phyloP scores from a whole-genome alignment of 2,888 invertebrate species.

The Tenthredo livida region DNA sequence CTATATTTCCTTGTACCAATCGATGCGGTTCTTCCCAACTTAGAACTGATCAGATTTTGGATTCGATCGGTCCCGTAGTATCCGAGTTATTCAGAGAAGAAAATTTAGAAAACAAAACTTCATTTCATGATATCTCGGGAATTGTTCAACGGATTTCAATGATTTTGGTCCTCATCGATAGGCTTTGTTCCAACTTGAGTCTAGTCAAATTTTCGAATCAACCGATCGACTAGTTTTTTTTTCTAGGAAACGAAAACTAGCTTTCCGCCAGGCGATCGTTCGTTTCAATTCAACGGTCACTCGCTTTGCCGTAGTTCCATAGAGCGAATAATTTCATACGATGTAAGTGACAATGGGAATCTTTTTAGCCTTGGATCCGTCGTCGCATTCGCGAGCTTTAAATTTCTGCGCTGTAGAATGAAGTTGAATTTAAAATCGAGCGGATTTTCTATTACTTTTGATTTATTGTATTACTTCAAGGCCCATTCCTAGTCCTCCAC shows the following conservation, averaged over 20 bases:
- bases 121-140: background rate
- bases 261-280: background rate
- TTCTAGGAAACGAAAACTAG: background rate
- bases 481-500: no score
- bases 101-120: background rate
- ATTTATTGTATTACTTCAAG: conserved; percentile 4
- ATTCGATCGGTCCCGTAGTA: background rate
- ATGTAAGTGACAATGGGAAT: conserved; percentile 10
- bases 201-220: background rate
- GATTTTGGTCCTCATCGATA: background rate
- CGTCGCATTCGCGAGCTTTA: background rate
- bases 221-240: background rate
- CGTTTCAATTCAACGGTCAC: background rate
- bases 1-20: background rate
- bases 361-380: background rate
- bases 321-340: background rate
- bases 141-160: background rate
- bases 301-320: conserved; percentile 13
- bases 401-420: background rate
- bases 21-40: background rate
- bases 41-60: background rate
- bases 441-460: conserved; percentile 18
- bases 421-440: conserved; percentile 1
- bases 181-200: background rate
- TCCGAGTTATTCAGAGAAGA: background rate